Conservation (phyloP, 2,888 invertebrate species). For the Chrysotoxum bicinctum region DNA sequence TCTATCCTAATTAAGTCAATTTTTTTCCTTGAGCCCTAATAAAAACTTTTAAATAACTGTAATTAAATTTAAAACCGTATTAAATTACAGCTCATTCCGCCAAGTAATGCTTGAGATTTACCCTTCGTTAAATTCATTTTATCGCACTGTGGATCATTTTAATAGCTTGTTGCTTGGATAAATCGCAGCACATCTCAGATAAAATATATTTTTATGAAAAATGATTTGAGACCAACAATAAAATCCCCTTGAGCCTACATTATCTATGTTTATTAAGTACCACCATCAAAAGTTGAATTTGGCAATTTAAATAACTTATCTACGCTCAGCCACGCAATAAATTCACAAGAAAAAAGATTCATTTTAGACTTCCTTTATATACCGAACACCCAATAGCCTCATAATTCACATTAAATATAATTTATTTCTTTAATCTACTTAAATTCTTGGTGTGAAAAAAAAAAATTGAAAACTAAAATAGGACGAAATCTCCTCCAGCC, state of each 20-base stretch:
- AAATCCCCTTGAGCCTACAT: constrained; percentile 8
- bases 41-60: background rate
- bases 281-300: constrained; percentile 38
- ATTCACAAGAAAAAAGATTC: constrained; percentile 3
- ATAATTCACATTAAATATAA: constrained; percentile 59
- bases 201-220: background rate
- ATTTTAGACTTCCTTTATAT: background rate
- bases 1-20: background rate
- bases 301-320: constrained; percentile 53
- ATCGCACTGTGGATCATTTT: constrained; percentile 6
- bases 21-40: background rate
- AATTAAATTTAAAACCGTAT: background rate
- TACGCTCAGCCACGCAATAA: constrained; percentile 44
- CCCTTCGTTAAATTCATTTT: background rate
- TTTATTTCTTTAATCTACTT: constrained; percentile 47
- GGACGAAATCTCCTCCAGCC: constrained; percentile 11
- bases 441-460: constrained; percentile 26
- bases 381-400: background rate
- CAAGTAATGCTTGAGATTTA: background rate
- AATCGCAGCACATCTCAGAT: background rate
- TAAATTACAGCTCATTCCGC: background rate
- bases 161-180: constrained; percentile 32
- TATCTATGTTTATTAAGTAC: constrained; percentile 39
- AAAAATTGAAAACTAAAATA: constrained; percentile 6
- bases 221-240: constrained; percentile 4